These are phyloP conservation scores for Drosophila prosaltans DNA, from an alignment of 1,140 invertebrate species.

Conservation along the genomic window DNA sequence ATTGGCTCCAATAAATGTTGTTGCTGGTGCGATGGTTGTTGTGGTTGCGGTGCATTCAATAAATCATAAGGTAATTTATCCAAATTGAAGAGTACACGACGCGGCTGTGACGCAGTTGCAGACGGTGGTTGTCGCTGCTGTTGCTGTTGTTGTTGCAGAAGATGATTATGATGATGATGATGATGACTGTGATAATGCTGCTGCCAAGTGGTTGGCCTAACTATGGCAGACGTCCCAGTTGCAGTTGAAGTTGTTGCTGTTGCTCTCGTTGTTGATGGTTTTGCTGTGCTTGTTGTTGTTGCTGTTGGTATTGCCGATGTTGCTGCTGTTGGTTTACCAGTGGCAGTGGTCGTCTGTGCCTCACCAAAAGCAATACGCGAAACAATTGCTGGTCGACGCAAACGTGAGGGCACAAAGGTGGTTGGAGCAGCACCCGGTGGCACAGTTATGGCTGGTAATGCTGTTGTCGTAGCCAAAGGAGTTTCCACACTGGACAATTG, in stretches of 20 bases:
- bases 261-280: conserved; percentile 44
- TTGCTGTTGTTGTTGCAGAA: conserved; percentile 41
- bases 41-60: conserved; percentile 78
- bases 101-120: conserved; percentile 52
- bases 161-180: conserved; percentile 62
- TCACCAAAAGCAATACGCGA: conserved; percentile 81
- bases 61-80: conserved; percentile 83
- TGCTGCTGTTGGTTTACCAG: conserved; percentile 55
- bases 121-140: conserved; percentile 38
- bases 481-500: conserved; percentile 15
- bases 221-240: conserved; percentile 27
- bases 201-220: conserved; percentile 62
- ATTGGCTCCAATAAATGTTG: conserved; percentile 70
- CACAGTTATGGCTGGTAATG: conserved; percentile 43
- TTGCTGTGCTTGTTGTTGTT: background rate
- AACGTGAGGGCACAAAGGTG: conserved; percentile 71
- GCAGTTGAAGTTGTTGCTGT: conserved; percentile 42
- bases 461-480: conserved; percentile 15
- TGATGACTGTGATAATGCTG: conserved; percentile 70
- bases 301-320: conserved; percentile 22
- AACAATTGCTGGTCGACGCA: conserved; percentile 82
- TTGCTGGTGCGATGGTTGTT: conserved; percentile 28
- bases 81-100: conserved; percentile 82
- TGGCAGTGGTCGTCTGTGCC: conserved; percentile 70
- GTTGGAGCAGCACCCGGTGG: conserved; percentile 52